Evolutionary conservation across 2,113 vertebrate genomes (phyloP).

Genomic region (Thalassoma bifasciatum): DNA sequence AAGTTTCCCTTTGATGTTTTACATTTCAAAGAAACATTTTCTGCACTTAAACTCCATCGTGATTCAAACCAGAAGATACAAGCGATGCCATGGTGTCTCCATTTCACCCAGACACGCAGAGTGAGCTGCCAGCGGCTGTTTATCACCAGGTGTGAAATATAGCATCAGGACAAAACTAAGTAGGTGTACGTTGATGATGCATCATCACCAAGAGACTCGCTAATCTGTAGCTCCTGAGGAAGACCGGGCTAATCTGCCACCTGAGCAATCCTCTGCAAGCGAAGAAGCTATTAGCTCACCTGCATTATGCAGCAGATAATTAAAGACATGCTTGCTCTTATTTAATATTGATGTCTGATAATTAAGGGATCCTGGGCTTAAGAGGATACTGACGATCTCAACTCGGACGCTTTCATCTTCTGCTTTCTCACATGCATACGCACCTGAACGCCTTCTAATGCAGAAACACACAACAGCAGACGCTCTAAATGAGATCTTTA

Average conservation of each 20-base stretch:
- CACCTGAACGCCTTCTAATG: conserved; percentile 29
- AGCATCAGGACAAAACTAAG: conserved; percentile 15
- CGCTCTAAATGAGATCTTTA: conserved; percentile 41
- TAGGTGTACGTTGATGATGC: conserved; percentile 1
- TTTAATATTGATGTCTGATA: conserved; percentile 65
- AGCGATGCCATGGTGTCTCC: background rate
- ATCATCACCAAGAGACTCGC: background rate
- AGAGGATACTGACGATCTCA: conserved; percentile 7
- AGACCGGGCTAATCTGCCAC: background rate
- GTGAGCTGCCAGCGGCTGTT: conserved; percentile 18
- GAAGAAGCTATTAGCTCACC: conserved; percentile 17
- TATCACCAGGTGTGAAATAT: conserved; percentile 4
- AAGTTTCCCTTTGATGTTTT: conserved; percentile 19
- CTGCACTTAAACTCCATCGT: background rate
- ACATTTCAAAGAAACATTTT: conserved; percentile 12
- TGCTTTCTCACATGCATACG: conserved; percentile 3
- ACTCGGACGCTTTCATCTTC: conserved; percentile 24
- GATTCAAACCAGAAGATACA: conserved; percentile 7
- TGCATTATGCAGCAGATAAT: conserved; percentile 49
- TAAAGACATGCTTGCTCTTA: conserved; percentile 51
- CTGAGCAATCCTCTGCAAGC: background rate
- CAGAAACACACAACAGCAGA: conserved; percentile 19
- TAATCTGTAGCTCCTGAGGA: conserved; percentile 2
- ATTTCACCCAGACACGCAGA: background rate
- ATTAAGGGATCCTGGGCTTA: conserved; percentile 49